phyloP scores from a whole-genome alignment of 2,888 invertebrate genomes.

The Tineola bisselliella region DNA sequence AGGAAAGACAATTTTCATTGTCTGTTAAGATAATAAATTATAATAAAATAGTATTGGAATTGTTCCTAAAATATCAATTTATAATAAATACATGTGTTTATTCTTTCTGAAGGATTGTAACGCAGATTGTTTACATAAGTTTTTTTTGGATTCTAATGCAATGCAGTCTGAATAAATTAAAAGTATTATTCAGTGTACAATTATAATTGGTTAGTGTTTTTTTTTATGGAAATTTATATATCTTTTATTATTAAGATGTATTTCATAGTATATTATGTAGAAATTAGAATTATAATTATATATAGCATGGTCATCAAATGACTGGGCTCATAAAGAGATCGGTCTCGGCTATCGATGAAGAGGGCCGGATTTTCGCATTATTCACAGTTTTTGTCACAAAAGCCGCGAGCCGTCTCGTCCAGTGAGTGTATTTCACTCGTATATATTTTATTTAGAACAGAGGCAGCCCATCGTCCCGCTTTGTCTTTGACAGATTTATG shows the following conservation, averaged over 20 bases:
- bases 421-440: conserved; percentile 13
- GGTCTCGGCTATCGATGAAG: conserved; percentile 13
- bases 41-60: not conserved
- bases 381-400: conserved; percentile 16
- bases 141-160: too few relatives aligned
- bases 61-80: not conserved
- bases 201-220: not conserved
- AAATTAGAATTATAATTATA: too few relatives aligned
- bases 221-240: not conserved
- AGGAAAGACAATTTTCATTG: not conserved
- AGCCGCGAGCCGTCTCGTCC: conserved; percentile 6
- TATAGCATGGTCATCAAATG: not conserved
- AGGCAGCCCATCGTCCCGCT: not conserved
- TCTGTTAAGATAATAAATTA: not conserved
- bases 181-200: not conserved
- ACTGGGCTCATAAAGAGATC: conserved; percentile 14
- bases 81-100: too few relatives aligned
- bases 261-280: too few relatives aligned
- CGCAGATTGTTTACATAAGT: too few relatives aligned
- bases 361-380: conserved; percentile 14
- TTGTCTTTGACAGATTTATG: conserved; percentile 13
- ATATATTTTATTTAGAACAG: conserved; percentile 12
- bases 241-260: too few relatives aligned
- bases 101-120: too few relatives aligned
- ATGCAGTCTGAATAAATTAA: too few relatives aligned